Conservation (phyloP, 2,113 vertebrate species). For the Gorsachius goisagi region DNA sequence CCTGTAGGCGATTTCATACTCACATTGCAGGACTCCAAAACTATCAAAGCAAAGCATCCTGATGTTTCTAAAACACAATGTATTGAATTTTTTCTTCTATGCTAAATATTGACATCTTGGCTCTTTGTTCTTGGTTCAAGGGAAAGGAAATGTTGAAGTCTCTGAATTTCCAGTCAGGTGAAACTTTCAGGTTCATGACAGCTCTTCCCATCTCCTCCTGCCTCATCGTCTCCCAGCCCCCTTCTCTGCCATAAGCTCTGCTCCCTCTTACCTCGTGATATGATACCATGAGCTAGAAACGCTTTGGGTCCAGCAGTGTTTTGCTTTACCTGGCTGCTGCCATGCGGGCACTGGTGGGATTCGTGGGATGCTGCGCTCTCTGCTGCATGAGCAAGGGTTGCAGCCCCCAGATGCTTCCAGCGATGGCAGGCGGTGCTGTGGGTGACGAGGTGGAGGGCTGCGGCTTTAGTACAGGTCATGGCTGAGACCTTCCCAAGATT, state of each 20-base stretch:
- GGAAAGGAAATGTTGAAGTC: neutral
- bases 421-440: fast-evolving
- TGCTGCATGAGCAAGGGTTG: fast-evolving
- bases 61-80: neutral
- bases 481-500: neutral
- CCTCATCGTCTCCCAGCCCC: neutral
- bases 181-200: neutral
- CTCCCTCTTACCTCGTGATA: neutral
- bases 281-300: fast-evolving
- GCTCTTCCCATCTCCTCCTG: neutral
- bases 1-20: neutral
- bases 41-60: neutral
- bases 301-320: neutral
- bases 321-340: neutral
- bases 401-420: neutral
- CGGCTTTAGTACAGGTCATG: fast-evolving
- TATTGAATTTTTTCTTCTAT: neutral
- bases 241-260: neutral
- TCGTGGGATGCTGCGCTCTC: neutral
- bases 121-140: neutral
- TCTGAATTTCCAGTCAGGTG: neutral
- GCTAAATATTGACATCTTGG: neutral
- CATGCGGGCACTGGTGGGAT: neutral
- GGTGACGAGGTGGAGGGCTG: neutral
- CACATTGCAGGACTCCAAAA: neutral